Evolutionary conservation across 2,888 invertebrate genomes (phyloP), one percentile per base, ranked within the genome.

Genomic region (Drosophila fungiperda): DNA sequence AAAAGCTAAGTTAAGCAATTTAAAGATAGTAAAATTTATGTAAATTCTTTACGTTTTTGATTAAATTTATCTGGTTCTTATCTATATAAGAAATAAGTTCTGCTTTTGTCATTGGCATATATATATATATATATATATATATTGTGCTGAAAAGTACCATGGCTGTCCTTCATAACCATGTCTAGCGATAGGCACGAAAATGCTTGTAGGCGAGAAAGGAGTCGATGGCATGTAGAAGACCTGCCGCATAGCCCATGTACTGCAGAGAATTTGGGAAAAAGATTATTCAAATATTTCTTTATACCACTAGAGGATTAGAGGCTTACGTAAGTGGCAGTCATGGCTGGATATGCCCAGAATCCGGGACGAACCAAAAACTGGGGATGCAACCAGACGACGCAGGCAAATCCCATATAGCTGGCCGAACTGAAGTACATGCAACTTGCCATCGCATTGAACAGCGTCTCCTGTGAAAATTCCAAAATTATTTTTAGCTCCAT

Each of bases 321-420:
- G 95, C 97, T 96, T 94, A 98, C 97, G 92, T 97, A 97, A 79
- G 96, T 96, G 0, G 96, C 96, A 35, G 96, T 96, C 96, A 97
- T 96, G 3, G 97, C 97, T n/a, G 97, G 97, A 94, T 97, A 97
- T 17, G 96, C 96, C 89, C 97, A 96, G 90, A 96, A 97, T 78
- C 97, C 96, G 49, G 95, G 96, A 67, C 95, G 93, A 9, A 95
- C 90, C 36, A 96, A 94, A 92, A 97, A 97, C 84, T 95, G 94
- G 0, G 96, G 96, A 93, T 96, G 96, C 61, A 98, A 93, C 92
- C 96, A 96, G 49, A 97, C 93, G 81, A 97, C 96, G 26, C 97
- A 96, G 1, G 96, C 95, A 78, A 97, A 95, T 0, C 96, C 96
- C 93, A 98, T 95, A 92, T 96, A 97, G 0, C 96, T 95, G 2